Evolutionary conservation across 2,113 vertebrate species (phyloP), one percentile per base, ranked within the genome.

Genomic region (Eclectus roratus): DNA sequence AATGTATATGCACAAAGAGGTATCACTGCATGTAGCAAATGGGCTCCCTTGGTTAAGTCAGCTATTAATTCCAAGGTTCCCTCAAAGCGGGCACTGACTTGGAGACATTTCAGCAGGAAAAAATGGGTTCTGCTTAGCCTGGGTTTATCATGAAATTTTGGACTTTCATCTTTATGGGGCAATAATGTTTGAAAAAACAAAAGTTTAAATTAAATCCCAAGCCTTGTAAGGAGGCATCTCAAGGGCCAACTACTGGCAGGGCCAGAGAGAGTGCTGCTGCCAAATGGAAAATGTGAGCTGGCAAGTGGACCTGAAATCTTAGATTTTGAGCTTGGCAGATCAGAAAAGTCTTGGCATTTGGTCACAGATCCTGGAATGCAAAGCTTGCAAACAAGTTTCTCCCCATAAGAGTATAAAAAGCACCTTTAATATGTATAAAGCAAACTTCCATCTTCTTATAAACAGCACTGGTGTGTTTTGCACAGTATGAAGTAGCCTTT

Each of bases 1-100:
- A 97, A 97, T 73, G 72, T 71, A 71, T 95, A 95, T 96, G 97
- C 94, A 94, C 91, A 80, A 82, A 95, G 93, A 97, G 97, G 92
- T 74, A 84, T 77, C 97, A 91, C 93, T 81, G 95, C 81, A 92
- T 92, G 94, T 94, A 93, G 89, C 73, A 89, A 87, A 72, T 50
- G 84, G 60, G 25, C n/a, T 91, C 69, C 93, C 63, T 94, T 89
- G 64, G 85, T 81, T 88, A 93, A 94, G 69, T 89, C 89, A 89
- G 91, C 64, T 88, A 83, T 16, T 3, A 85, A 61, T 92, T 89
- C 58, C 63, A 74, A n/a, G 41, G 90, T 94, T 94, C 94, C 85
- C 92, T 88, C 92, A 87, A 85, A 95, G 46, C 25, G 3, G 64
- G 63, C 1, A 0, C 69, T 71, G 16, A 69, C 76, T 70, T 94